Conservation (phyloP, 1,140 invertebrate genomes). For the Drosophila mayri region DNA sequence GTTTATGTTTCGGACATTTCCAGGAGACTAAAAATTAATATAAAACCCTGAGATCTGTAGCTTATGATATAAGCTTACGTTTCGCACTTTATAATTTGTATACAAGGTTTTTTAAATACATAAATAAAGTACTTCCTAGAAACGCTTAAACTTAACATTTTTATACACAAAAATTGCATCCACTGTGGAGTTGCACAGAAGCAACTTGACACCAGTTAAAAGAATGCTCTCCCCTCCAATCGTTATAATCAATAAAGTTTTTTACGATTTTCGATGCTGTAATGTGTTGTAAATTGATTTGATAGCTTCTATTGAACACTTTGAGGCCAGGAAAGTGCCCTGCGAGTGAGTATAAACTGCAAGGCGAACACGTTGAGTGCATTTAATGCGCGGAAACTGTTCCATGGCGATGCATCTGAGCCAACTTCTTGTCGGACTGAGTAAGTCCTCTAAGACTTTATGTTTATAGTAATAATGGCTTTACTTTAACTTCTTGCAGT, state of each 20-base stretch:
- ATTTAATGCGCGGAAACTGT: slow-evolving; percentile 25
- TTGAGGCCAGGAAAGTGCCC: slow-evolving; percentile 14
- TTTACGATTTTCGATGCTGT: slow-evolving; percentile 19
- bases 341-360: slow-evolving; percentile 26
- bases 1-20: no score
- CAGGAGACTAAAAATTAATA: no score
- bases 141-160: no score
- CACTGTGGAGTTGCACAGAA: neutral
- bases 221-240: neutral
- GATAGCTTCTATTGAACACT: slow-evolving; percentile 3
- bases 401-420: slow-evolving; percentile 23
- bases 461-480: neutral
- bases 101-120: no score
- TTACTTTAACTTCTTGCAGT: slow-evolving; percentile 5
- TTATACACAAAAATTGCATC: neutral
- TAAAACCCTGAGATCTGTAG: no score
- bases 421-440: slow-evolving; percentile 14
- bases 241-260: slow-evolving; percentile 27
- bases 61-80: no score
- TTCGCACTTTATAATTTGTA: no score
- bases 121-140: no score
- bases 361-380: neutral
- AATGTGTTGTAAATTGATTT: slow-evolving; percentile 62
- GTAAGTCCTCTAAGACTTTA: slow-evolving; percentile 18
- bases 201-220: neutral